Conservation (phyloP, 1,140 invertebrate genomes). For the Lutraria rhynchaena region DNA sequence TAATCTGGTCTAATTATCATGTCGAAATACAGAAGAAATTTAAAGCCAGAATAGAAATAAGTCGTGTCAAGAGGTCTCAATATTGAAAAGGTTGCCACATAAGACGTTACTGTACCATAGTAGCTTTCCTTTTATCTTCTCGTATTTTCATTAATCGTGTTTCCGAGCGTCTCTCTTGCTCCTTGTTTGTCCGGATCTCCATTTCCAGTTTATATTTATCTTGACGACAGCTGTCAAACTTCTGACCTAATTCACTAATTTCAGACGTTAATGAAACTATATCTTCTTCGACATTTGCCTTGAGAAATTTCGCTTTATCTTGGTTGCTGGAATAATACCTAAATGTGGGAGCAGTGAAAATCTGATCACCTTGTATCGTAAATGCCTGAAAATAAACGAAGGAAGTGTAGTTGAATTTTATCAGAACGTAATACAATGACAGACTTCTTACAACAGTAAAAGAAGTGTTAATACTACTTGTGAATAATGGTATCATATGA, state of each 20-base stretch:
- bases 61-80: too few species aligned
- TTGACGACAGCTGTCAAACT: constrained; percentile 61
- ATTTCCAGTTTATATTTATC: constrained; percentile 33
- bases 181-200: constrained; percentile 68
- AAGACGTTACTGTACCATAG: constrained; percentile 43
- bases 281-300: constrained; percentile 77
- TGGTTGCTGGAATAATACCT: constrained; percentile 77
- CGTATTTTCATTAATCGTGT: constrained; percentile 74
- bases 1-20: too few species aligned
- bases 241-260: constrained; percentile 57
- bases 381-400: constrained; percentile 76
- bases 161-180: constrained; percentile 69
- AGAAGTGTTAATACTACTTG: too few species aligned
- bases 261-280: constrained; percentile 65
- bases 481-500: too few species aligned
- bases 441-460: too few species aligned
- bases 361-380: constrained; percentile 78
- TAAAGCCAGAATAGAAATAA: too few species aligned
- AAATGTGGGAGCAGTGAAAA: constrained; percentile 76
- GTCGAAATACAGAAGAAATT: too few species aligned
- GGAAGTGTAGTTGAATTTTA: too few species aligned
- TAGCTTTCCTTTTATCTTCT: constrained; percentile 67
- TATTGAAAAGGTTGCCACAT: too few species aligned
- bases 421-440: too few species aligned
- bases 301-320: constrained; percentile 72